These are phyloP conservation scores for Sebastiscus albofasciatus DNA, from an alignment of 2,797 vertebrate species.

Conservation along the genomic window DNA sequence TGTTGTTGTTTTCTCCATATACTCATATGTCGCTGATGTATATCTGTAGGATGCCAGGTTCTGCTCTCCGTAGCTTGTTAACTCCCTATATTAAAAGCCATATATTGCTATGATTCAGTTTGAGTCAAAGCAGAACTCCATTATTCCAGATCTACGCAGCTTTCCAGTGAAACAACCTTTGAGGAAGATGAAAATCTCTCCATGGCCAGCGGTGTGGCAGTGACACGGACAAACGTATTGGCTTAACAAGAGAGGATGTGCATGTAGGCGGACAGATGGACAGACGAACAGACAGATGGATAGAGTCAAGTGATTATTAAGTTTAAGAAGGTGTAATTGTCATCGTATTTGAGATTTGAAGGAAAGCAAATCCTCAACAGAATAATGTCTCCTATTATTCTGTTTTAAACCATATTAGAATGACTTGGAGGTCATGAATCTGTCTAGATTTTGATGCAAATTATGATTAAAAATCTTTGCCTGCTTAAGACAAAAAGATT, in stretches of 20 bases:
- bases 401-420: constrained; percentile 14
- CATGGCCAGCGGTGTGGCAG: background rate
- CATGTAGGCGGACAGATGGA: background rate
- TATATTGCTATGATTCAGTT: background rate
- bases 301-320: background rate
- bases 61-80: background rate
- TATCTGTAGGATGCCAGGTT: background rate
- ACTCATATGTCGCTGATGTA: background rate
- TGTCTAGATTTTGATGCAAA: constrained; percentile 30
- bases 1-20: background rate
- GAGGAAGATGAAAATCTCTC: constrained; percentile 9
- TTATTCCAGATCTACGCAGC: background rate
- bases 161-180: background rate
- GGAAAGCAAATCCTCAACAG: background rate
- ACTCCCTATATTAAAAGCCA: background rate
- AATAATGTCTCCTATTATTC: background rate
- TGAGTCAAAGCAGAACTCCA: background rate
- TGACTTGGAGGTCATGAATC: constrained; percentile 11
- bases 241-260: background rate
- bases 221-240: background rate
- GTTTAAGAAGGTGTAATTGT: background rate
- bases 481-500: constrained; percentile 15
- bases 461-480: constrained; percentile 28
- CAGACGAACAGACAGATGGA: background rate
- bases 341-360: background rate